Base-by-base conservation (phyloP, 1,140 invertebrate genomes). In the Teleogryllus occipitalis region DNA sequence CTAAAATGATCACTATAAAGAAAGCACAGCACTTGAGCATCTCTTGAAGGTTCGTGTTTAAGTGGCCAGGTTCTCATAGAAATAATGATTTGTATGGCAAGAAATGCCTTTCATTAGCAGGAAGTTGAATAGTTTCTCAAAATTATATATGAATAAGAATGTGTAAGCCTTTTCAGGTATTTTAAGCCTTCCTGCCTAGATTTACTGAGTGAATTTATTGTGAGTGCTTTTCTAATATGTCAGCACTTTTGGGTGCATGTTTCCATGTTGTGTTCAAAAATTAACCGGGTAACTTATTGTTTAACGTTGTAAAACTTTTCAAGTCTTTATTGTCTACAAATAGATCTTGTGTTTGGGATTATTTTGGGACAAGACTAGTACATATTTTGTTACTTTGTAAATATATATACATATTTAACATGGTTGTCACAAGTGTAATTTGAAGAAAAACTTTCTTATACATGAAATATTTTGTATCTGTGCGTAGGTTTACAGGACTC, bases 371-470 rank as follows among this genome's bases (percentile, higher is more conserved):
- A 18, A 65, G 54, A 65, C 54, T 14, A 65, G 18, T 65, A 14
- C 54, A 65, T 65, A 65, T 65, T 65, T 65, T 65, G 54, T 65
- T 65, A 65, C 54, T 65, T 65, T 14, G 54, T 10, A 18, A 14
- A 65, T 65, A 65, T 65, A 18, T 65, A 18, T 65, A 18, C 18
- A 65, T 65, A 65, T 65, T 14, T 14, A 14, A 65, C 18, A 65
- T 65, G 18, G 54, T 65, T 65, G 54, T 65, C 54, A 65, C 54
- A 65, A 65, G 54, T 65, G 54, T 65, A 65, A 65, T 65, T 65
- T 65, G 54, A 65, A 65, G 10, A 65, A 65, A 18, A 65, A 65
- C 18, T 65, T 65, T 65, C 54, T 65, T 65, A 65, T 65, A 65
- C 18, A 65, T 65, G 18, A 65, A 65, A 65, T 65, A 65, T 65